Base-by-base conservation (phyloP, 2,113 vertebrate species). In the Oryzias curvinotus region DNA sequence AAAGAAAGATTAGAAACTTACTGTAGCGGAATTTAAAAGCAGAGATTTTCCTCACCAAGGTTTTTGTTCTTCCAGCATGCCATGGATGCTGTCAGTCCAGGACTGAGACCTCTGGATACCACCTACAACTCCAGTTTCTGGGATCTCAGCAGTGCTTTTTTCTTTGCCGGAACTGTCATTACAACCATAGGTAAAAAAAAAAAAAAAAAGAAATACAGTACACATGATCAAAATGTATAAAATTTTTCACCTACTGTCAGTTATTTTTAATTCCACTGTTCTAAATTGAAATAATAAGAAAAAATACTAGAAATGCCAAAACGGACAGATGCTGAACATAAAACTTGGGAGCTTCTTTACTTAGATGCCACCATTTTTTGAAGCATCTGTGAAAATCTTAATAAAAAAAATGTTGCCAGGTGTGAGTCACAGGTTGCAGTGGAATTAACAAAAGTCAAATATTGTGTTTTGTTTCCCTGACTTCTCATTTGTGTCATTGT, bases 161-260 rank as follows among this genome's bases (percentile, higher is more conserved):
- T 99, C 92, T 99, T 99, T 61, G 97, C 97, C 65, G 97, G 97
- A 71, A 99, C 97, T 0, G 95, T 99, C 86, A 99, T 99, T 85
- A 98, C 97, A 41, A 99, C 97, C 14, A 99, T 99, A 88, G 97
- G 97, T 98, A 91, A 50, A 21, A 5, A 6, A 5, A 5, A 62
- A 91, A 50, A 21, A 5, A 6, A 5, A 5, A 62, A 47, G 10
- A 10, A 62, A 43, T 36, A 12, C 36, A 36, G 36, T 10, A 12
- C 36, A 36, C 36, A 36, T 36, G 36, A 36, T 36, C 36, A 36
- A 36, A 36, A 10, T 10, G 3, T 36, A 36, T 36, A 36, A 10
- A 3, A 3, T 36, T 10, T 36, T 28, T 28, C 26, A 28, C 26
- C 26, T 28, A 36, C 36, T 36, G 8, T 12, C 3, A 36, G 36